Percentiles rank a stretch among this genome's conserved stretches.
These are phyloP conservation scores for Elegia similella DNA, from an alignment of 2,888 invertebrate species.

Conservation along the genomic window DNA sequence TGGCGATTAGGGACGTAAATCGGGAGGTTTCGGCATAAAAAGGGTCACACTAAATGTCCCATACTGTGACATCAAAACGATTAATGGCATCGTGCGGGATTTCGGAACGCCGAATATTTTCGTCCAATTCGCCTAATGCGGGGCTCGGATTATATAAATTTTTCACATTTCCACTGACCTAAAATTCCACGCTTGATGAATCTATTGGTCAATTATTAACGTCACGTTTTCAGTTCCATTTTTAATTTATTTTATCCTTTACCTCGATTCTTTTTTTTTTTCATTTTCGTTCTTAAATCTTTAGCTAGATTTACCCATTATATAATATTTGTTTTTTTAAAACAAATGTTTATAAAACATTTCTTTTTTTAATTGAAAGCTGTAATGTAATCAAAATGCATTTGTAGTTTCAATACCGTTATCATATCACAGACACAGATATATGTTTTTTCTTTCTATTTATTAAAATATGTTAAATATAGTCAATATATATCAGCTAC, in stretches of 20 bases:
- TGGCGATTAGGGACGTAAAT: constrained; percentile 67
- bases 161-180: constrained; percentile 46
- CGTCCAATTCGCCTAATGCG: constrained; percentile 66
- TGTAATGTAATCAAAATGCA: too few relatives aligned
- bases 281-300: too few relatives aligned
- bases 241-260: background rate
- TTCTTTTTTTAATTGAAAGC: too few relatives aligned
- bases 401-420: too few relatives aligned
- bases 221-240: background rate
- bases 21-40: constrained; percentile 65
- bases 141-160: constrained; percentile 55
- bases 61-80: constrained; percentile 79
- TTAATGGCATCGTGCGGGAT: constrained; percentile 69
- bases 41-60: constrained; percentile 80
- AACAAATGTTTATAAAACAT: too few relatives aligned
- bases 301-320: too few relatives aligned
- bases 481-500: too few relatives aligned
- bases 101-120: constrained; percentile 68
- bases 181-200: constrained; percentile 31
- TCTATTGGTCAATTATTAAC: constrained; percentile 15
- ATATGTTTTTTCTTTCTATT: too few relatives aligned
- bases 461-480: too few relatives aligned
- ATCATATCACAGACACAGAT: too few relatives aligned
- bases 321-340: too few relatives aligned
- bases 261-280: background rate